A percentile compares a stretch with the other conserved stretches of the same genome.
phyloP scores from a whole-genome alignment of 2,888 invertebrate genomes.

The Lochmaea crataegi region DNA sequence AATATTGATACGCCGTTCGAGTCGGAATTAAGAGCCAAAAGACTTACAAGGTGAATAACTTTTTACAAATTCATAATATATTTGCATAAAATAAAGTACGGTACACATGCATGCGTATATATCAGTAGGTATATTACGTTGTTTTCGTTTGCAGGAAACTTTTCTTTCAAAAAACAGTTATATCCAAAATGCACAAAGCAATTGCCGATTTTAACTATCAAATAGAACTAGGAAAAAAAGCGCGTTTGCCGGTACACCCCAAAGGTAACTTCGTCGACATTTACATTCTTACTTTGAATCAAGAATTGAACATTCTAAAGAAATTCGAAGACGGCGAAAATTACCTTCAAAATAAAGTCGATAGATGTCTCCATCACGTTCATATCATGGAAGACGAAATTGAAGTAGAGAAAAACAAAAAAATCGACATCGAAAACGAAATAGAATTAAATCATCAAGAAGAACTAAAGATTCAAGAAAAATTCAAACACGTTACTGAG shows the following conservation, averaged over 20 bases:
- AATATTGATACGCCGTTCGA: conserved; percentile 68
- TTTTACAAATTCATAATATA: no score
- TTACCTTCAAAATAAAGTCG: conserved; percentile 66
- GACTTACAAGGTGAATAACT: conserved; percentile 63
- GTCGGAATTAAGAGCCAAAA: conserved; percentile 67
- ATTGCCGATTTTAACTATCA: conserved; percentile 76
- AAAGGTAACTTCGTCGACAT: conserved; percentile 72
- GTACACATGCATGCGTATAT: no score
- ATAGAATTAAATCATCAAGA: conserved; percentile 66
- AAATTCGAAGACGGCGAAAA: conserved; percentile 80
- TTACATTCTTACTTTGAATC: conserved; percentile 75
- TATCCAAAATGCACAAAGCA: conserved; percentile 70
- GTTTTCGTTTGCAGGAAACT: conserved; percentile 63
- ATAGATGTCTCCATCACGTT: conserved; percentile 58
- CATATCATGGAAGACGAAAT: conserved; percentile 68
- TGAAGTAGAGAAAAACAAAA: conserved; percentile 66
- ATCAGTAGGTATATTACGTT: no score
- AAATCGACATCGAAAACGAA: conserved; percentile 66
- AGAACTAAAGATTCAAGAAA: conserved; percentile 66
- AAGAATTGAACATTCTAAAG: conserved; percentile 80
- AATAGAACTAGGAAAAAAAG: conserved; percentile 69
- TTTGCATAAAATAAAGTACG: no score
- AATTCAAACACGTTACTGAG: conserved; percentile 70
- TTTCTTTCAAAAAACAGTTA: conserved; percentile 75
- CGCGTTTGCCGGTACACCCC: conserved; percentile 72